These are phyloP conservation scores for Eriosoma lanigerum DNA, from an alignment of 1,140 invertebrate genomes.

Conservation along the genomic window DNA sequence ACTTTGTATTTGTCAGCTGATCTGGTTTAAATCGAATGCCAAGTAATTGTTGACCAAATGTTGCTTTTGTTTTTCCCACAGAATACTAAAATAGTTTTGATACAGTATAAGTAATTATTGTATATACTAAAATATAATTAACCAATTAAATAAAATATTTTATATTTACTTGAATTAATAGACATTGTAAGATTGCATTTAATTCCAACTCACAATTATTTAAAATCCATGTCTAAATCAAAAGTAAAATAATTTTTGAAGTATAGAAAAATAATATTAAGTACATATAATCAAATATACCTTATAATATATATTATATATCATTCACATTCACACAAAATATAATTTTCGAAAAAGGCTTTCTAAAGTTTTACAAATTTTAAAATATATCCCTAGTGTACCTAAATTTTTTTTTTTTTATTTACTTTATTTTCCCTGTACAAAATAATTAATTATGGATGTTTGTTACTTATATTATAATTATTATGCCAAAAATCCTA, in stretches of 20 bases:
- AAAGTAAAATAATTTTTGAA: conserved; percentile 35
- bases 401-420: too few relatives aligned
- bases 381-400: too few relatives aligned
- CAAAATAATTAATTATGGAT: too few relatives aligned
- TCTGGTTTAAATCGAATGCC: conserved; percentile 64
- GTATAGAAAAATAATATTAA: neutral
- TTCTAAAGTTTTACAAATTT: too few relatives aligned
- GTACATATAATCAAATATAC: neutral
- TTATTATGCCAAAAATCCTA: too few relatives aligned
- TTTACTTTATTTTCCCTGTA: too few relatives aligned
- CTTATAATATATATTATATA: neutral
- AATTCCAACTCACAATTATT: conserved; percentile 63
- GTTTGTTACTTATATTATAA: too few relatives aligned
- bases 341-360: too few relatives aligned
- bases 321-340: too few relatives aligned
- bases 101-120: conserved; percentile 3
- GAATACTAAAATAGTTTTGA: conserved; percentile 59
- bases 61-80: conserved; percentile 61
- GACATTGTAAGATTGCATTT: conserved; percentile 63
- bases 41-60: conserved; percentile 67
- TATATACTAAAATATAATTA: too few relatives aligned
- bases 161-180: conserved; percentile 59
- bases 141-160: neutral
- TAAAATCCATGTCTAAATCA: conserved; percentile 62
- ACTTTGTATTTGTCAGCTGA: conserved; percentile 41